Evolutionary conservation across 2,888 invertebrate species (phyloP), one percentile per base, ranked within the genome.

Genomic region (Mesopsocus fuscifrons): DNA sequence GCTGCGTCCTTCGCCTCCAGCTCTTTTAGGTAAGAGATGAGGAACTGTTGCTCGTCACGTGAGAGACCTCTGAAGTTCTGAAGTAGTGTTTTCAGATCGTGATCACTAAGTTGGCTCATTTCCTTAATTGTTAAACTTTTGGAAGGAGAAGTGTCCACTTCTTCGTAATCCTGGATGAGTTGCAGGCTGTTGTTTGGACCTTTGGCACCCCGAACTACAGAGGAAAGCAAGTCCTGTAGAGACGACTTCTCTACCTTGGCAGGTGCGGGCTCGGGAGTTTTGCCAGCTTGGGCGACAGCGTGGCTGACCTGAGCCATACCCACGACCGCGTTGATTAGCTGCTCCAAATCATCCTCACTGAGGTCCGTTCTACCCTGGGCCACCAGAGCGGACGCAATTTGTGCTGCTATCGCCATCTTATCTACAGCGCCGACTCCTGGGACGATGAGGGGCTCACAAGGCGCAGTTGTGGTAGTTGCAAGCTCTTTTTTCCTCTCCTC

Each of bases 61-160:
- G 77, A 77, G 11, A 87, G 59, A 52, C 83, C 81, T 56, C 81
- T 82, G 51, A 79, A 80, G 55, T 84, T 85, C 57, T 82, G 80
- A 44, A 87, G 57, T 2, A 85, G 60, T 0, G 80, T 77, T 55
- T 84, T 81, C 38, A 87, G 58, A 53, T 87, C 85, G 0, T 77
- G 73, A 56, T 87, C 83, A 0, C 82, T 81, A 6, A 87, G 62
- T 9, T 74, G 75, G 50, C 82, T 82, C 71, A 82, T 76, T 5
- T 32, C 43, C 34, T 50, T 3, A 59, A 45, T 46, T 58, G 54
- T 21, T 9, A 17, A 16, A 13, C 26, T 41, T 30, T 6, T 52
- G 49, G 11, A 50, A 43, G 17, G 46, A 6, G 6, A 8, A 8
- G 13, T 8, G 6, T 16, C 9, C 4, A 13, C 38, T 5, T 38